These are phyloP conservation scores for Meloidogyne exigua DNA, from an alignment of 1,140 invertebrate species.

Conservation along the genomic window DNA sequence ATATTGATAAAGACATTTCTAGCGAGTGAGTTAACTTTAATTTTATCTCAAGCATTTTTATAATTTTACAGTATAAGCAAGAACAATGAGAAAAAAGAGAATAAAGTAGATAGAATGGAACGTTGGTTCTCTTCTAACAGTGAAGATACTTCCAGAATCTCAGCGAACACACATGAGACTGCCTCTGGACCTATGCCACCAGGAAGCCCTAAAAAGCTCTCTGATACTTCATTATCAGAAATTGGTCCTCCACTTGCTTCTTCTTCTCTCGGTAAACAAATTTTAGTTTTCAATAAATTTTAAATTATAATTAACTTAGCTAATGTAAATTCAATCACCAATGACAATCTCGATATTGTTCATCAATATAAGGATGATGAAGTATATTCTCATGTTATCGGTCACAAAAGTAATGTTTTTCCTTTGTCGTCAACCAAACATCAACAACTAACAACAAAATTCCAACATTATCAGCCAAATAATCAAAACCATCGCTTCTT, in stretches of 20 bases:
- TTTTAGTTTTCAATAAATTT: not conserved
- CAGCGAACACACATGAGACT: not conserved
- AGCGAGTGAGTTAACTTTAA: not conserved
- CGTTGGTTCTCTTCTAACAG: not conserved
- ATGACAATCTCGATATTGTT: not conserved
- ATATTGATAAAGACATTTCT: not conserved
- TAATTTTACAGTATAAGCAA: not conserved
- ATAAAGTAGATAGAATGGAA: not conserved
- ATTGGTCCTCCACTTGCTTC: not conserved
- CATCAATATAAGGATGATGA: not conserved
- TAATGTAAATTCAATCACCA: not conserved
- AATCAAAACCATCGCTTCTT: not conserved
- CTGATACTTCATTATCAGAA: not conserved
- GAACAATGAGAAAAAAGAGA: not conserved
- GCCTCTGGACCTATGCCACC: not conserved
- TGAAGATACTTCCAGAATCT: not conserved
- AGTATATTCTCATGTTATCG: not conserved
- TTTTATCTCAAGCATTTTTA: not conserved
- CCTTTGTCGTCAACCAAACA: not conserved
- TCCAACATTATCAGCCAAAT: not conserved
- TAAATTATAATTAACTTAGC: not conserved
- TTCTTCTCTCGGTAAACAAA: not conserved
- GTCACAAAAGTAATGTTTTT: not conserved
- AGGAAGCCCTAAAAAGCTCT: not conserved
- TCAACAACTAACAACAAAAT: not conserved